These are phyloP conservation scores for Halcyon badia DNA, from an alignment of 2,797 vertebrate species.

Conservation along the genomic window DNA sequence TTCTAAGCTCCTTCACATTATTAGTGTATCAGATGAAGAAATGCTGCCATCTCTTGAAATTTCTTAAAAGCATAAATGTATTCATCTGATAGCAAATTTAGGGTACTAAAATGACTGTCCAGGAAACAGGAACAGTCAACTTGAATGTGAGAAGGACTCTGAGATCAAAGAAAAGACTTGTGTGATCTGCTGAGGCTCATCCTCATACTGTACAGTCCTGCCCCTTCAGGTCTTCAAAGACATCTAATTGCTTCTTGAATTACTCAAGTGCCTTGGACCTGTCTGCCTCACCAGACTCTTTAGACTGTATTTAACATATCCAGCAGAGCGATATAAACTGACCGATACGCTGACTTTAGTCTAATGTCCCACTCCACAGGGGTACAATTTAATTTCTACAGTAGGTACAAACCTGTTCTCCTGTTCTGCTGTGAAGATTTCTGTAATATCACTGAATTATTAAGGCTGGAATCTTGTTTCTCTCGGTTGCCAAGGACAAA, in stretches of 20 bases:
- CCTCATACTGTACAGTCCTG: not conserved
- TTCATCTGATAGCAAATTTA: not conserved
- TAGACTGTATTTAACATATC: not conserved
- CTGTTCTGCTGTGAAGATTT: not conserved
- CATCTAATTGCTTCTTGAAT: not conserved
- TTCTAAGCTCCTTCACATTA: not conserved
- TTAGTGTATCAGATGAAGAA: slow-evolving; percentile 5
- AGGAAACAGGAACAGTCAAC: not conserved
- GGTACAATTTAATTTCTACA: not conserved
- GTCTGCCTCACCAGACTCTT: not conserved
- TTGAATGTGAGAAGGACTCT: not conserved
- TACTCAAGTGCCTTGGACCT: not conserved
- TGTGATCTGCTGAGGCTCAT: not conserved
- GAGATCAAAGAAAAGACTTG: not conserved
- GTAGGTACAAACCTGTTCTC: not conserved
- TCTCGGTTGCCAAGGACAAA: not conserved
- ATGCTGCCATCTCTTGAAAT: not conserved
- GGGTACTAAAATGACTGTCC: not conserved
- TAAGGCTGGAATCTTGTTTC: not conserved
- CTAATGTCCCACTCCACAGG: not conserved
- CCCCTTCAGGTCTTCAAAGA: not conserved
- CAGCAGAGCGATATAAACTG: not conserved
- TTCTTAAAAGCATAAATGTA: not conserved
- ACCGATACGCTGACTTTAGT: not conserved
- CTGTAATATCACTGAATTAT: not conserved